These are phyloP conservation scores for Serripes groenlandicus DNA, from an alignment of 2,888 invertebrate genomes.

Conservation along the genomic window DNA sequence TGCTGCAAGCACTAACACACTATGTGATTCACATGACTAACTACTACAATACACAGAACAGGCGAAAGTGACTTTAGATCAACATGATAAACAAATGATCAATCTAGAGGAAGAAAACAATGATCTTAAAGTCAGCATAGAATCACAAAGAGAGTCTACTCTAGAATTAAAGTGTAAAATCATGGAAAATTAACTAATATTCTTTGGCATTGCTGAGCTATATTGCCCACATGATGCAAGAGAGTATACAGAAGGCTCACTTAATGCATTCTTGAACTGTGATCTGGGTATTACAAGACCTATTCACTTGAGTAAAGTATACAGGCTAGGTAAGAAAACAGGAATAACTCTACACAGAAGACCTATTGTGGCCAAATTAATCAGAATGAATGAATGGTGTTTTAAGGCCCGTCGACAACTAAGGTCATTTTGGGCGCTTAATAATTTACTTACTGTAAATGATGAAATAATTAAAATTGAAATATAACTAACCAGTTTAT, in stretches of 20 bases:
- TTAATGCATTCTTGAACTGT: background rate
- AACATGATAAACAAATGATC: constrained; percentile 4
- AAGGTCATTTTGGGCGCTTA: too few relatives aligned
- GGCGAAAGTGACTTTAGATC: background rate
- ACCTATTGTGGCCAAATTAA: too few relatives aligned
- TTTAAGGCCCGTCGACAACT: too few relatives aligned
- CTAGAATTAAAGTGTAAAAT: constrained; percentile 14
- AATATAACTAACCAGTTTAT: too few relatives aligned
- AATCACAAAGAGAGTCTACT: constrained; percentile 1
- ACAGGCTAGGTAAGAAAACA: constrained; percentile 6
- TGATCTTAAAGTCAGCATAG: background rate
- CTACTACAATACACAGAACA: background rate
- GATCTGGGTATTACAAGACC: background rate
- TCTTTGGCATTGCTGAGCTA: background rate
- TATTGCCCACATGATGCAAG: background rate
- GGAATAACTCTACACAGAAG: background rate
- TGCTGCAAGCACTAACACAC: background rate
- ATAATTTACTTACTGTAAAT: too few relatives aligned
- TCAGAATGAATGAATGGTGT: too few relatives aligned
- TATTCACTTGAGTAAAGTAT: background rate
- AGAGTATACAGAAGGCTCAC: background rate
- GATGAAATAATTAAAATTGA: too few relatives aligned
- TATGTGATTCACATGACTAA: background rate
- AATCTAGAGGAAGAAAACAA: constrained; percentile 2
- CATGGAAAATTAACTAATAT: background rate